Base-by-base conservation (phyloP, 2,113 vertebrate species). In the Eudyptes chrysolophus region DNA sequence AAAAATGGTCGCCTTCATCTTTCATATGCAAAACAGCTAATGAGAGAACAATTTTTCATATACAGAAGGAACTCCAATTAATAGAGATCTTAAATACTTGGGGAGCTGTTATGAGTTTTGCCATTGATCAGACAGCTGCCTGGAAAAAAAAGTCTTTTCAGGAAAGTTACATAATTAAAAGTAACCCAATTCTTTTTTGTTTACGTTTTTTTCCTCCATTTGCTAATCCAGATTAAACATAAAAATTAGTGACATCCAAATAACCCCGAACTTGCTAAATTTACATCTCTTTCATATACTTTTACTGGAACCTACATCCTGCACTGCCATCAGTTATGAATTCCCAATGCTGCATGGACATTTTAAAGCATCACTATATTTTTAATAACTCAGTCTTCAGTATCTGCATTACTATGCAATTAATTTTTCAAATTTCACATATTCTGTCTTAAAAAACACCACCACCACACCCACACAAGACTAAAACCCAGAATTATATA, bases 1-100 rank as follows among this genome's bases (percentile, higher is more conserved):
- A 86, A 92, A 95, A 93, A 92, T 48, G 9, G 34, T 80, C 4
- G 8, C 65, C 66, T 84, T 91, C 34, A 82, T 87, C 65, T 97
- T 95, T 95, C 95, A 95, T 92, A 92, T 84, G 91, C 80, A 96
- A 95, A 95, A 81, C 48, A 95, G 81, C 36, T 71, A 65, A 89
- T 4, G 2, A 92, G 49, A 86, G 83, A 84, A 84, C 16, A 26
- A 30, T 89, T 91, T 89, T 94, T 87, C 65, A 65, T 19, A 92
- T 0, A 92, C 57, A 91, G 36, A 90, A 94, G 25, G 40, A 95
- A 69, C 30, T 85, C n/a, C 72, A 96, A 54, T 91, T 97, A 95
- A 94, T 17, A 95, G 48, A 84, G 61, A 87, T 51, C 38, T 65
- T 82, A 91, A 92, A 89, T 94, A 95, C 49, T 49, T 84, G 40